Base-by-base conservation (phyloP, 2,797 vertebrate genomes). In the Sebastiscus tertius region DNA sequence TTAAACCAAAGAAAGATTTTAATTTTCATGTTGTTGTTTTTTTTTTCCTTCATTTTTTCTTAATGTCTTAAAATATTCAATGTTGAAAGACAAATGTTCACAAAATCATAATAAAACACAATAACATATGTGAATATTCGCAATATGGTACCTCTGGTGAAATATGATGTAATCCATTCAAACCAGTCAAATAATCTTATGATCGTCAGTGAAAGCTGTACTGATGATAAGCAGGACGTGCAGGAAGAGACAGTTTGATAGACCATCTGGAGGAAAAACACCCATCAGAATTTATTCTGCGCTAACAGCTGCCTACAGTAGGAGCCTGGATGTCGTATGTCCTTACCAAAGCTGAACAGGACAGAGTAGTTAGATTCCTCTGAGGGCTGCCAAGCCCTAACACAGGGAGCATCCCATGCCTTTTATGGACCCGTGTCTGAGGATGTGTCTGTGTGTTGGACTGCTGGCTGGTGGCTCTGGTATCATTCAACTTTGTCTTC, bases 381-480 rank as follows among this genome's bases (percentile, higher is more conserved):
- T 70, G 59, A 16, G 59, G 64, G 59, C 81, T 77, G 82, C 87
- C 88, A 88, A 88, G 69, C 52, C 73, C 65, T 42, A 80, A 89
- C 83, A 82, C 75, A 49, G 71, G 59, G 82, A 82, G 88, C 88
- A 85, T 88, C 92, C 73, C 72, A 76, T 77, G 74, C 94, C 95
- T 95, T 95, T 94, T 95, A 95, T 88, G 94, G 95, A 76, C 55
- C 77, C 75, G 3, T 39, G 63, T 67, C 82, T 76, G 34, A 74
- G 64, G 20, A 68, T 73, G 55, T 72, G 61, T 87, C 63, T 80
- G 75, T 64, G 58, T 75, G 68, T 49, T 70, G 49, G 49, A 60
- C 60, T 31, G 65, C 71, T 69, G 78, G 72, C 82, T 76, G 75
- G 55, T 77, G 58, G 80, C 74, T 85, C 93, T 93, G 90, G 82